A percentile compares a stretch with the other conserved stretches of the same genome.
Conservation (phyloP, 2,888 invertebrate genomes). For the Bibio marci region DNA sequence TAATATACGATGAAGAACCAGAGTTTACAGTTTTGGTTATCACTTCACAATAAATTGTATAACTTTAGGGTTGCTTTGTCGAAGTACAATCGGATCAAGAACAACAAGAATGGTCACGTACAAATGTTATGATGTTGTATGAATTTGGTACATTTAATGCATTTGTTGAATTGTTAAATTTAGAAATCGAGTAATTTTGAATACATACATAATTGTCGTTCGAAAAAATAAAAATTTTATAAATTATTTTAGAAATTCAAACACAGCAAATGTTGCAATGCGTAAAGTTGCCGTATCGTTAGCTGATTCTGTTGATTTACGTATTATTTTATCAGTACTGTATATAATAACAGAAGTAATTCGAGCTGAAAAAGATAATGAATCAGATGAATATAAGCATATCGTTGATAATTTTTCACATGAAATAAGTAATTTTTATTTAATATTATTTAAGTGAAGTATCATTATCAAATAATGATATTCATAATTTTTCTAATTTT, state of each 20-base stretch:
- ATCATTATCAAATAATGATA: too few relatives aligned
- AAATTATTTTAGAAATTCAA: slow-evolving; percentile 41
- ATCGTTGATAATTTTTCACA: slow-evolving; percentile 37
- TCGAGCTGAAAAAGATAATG: slow-evolving; percentile 42
- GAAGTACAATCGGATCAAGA: slow-evolving; percentile 87
- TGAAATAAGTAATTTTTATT: slow-evolving; percentile 34
- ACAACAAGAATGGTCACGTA: slow-evolving; percentile 65
- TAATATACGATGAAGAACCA: too few relatives aligned
- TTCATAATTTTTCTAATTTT: too few relatives aligned
- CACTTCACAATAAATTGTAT: too few relatives aligned
- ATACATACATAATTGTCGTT: not conserved
- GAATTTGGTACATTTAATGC: slow-evolving; percentile 79
- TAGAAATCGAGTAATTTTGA: slow-evolving; percentile 71
- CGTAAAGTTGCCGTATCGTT: slow-evolving; percentile 64
- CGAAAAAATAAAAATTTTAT: not conserved
- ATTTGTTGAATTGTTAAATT: slow-evolving; percentile 80
- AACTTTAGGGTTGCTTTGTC: slow-evolving; percentile 66
- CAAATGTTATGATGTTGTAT: slow-evolving; percentile 76
- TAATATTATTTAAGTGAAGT: too few relatives aligned
- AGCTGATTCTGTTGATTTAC: slow-evolving; percentile 80
- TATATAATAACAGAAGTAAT: slow-evolving; percentile 94
- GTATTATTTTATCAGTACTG: slow-evolving; percentile 81
- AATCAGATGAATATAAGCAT: slow-evolving; percentile 28
- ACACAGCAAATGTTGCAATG: slow-evolving; percentile 52
- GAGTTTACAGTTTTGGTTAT: too few relatives aligned